Evolutionary conservation across 2,888 invertebrate genomes (phyloP).

Genomic region (Gerris lacustris): DNA sequence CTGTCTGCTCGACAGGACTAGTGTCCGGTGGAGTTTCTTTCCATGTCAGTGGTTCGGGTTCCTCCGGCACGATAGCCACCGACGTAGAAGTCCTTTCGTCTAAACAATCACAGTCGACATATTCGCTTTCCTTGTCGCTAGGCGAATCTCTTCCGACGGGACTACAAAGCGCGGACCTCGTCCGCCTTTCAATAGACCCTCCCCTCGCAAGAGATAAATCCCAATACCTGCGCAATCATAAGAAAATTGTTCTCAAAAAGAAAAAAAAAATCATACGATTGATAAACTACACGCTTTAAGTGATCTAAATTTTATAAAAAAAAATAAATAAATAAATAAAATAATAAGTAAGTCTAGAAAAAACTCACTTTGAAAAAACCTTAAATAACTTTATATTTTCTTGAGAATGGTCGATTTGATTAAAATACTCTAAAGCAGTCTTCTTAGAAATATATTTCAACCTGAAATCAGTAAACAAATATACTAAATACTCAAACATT

Average conservation of each 20-base stretch:
- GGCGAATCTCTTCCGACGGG: conserved; percentile 25
- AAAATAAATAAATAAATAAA: too few relatives aligned
- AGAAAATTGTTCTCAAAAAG: background rate
- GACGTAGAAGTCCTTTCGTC: conserved; percentile 20
- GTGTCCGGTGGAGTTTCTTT: background rate
- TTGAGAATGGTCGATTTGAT: background rate
- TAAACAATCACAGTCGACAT: conserved; percentile 26
- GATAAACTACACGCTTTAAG: too few relatives aligned
- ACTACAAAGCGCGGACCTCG: conserved; percentile 16
- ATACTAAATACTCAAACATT: too few relatives aligned
- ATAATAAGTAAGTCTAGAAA: too few relatives aligned
- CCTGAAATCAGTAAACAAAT: conserved; percentile 2
- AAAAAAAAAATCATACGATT: too few relatives aligned
- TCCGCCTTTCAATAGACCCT: background rate
- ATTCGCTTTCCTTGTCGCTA: conserved; percentile 26
- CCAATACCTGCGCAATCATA: background rate
- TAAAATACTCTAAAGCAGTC: conserved; percentile 18
- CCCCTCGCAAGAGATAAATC: background rate
- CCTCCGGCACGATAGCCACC: background rate
- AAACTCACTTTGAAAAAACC: background rate
- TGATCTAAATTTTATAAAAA: too few relatives aligned
- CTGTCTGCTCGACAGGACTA: background rate
- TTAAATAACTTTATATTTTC: conserved; percentile 7
- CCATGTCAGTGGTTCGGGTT: background rate
- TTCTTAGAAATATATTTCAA: conserved; percentile 20